Evolutionary conservation across 2,888 invertebrate species (phyloP), one percentile per base, ranked within the genome.

Genomic region (Tenthredo distinguenda): DNA sequence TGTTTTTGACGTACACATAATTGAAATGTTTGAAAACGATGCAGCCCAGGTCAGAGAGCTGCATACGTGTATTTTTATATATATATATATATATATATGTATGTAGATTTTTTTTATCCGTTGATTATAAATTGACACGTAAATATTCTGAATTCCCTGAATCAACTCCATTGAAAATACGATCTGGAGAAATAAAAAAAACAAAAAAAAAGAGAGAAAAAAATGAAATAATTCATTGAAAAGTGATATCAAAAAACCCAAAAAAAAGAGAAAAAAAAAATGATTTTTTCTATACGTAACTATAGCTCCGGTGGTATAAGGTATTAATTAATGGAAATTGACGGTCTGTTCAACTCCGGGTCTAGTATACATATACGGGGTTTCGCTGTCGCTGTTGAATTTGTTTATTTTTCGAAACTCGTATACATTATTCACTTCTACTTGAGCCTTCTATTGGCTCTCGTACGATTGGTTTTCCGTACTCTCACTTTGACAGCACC

Each of bases 251-350:
- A 5, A 58, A 58, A 21, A 58, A 21, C 21, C 0, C 1, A 21
- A 18, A 21, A 58, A 18, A 58, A 58, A 18, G 3, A 55, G 0
- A n/a, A 71, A 71, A 0, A 0, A 71, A 37, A 37, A 34, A 9
- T 34, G 0, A 71, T 12, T 34, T 34, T 37, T 71, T 71, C 15
- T 21, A 37, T 71, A 18, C 18, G 31, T 18, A 71, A 26, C 26
- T 2, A 18, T 55, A 26, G 62, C 62, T 62, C 62, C 26, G 26
- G 62, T n/a, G 47, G 40, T 47, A 31, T 40, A 76, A n/a, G n/a
- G n/a, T 43, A 77, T 77, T 55, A 55, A 77, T 77, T 77, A 77
- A 77, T 77, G 77, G 77, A 77, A 50, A 77, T 77, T 77, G n/a
- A 21, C 21, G 26, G 31, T 50, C 21, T 26, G 62, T 62, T 62